Conservation (phyloP, 2,113 vertebrate species). For the Malurus cyaneus region DNA sequence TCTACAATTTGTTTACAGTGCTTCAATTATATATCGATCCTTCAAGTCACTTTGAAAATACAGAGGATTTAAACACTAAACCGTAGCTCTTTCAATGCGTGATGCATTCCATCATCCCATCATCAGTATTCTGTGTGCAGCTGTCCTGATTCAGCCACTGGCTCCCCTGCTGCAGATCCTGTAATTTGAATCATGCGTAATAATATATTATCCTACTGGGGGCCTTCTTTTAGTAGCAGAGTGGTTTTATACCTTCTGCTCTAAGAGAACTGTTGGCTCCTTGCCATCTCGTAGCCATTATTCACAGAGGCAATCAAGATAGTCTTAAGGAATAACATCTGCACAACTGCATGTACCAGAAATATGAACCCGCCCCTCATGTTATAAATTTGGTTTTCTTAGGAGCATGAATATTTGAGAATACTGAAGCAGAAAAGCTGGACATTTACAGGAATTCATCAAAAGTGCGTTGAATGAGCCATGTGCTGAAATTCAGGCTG, state of each 20-base stretch:
- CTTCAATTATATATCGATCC: slow-evolving; percentile 52
- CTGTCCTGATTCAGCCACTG: slow-evolving; percentile 77
- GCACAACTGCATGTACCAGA: slow-evolving; percentile 73
- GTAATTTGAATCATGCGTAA: slow-evolving; percentile 86
- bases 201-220: slow-evolving; percentile 86
- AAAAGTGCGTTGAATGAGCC: slow-evolving; percentile 43
- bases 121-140: slow-evolving; percentile 81
- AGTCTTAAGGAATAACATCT: slow-evolving; percentile 84
- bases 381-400: slow-evolving; percentile 75
- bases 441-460: slow-evolving; percentile 48
- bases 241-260: slow-evolving; percentile 79
- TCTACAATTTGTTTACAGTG: slow-evolving; percentile 47
- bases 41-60: slow-evolving; percentile 66
- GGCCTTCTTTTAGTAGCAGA: slow-evolving; percentile 80
- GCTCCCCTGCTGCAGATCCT: slow-evolving; percentile 82
- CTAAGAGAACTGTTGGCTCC: slow-evolving; percentile 77
- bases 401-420: slow-evolving; percentile 65
- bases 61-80: slow-evolving; percentile 70
- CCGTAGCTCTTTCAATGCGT: slow-evolving; percentile 72
- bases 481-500: slow-evolving; percentile 25
- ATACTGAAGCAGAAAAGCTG: slow-evolving; percentile 51
- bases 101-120: slow-evolving; percentile 77
- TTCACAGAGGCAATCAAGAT: slow-evolving; percentile 77
- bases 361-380: slow-evolving; percentile 60
- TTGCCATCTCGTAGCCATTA: slow-evolving; percentile 75